phyloP scores from a whole-genome alignment of 2,888 invertebrate species.

The Coecobrya sp. region DNA sequence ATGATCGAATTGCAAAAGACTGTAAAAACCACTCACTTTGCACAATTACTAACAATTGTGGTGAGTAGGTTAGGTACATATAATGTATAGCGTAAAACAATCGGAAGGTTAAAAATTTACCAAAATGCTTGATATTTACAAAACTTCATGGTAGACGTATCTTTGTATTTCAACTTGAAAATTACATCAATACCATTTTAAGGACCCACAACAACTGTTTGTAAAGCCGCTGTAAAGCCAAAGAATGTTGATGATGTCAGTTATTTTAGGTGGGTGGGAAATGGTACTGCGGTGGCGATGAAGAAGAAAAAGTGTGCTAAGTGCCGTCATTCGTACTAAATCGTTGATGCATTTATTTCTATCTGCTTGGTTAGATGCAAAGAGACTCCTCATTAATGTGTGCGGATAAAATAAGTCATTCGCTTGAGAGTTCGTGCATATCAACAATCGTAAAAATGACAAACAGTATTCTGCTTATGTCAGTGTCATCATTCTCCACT shows the following conservation, averaged over 20 bases:
- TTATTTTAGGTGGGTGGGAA: constrained; percentile 27
- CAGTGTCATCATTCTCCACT: constrained; percentile 22
- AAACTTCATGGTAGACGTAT: background rate
- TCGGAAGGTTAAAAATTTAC: background rate
- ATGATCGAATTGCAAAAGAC: background rate
- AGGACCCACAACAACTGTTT: background rate
- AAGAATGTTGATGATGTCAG: constrained; percentile 34
- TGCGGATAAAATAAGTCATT: constrained; percentile 58
- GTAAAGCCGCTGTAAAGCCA: background rate
- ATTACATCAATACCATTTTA: background rate
- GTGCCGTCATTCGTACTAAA: constrained; percentile 26
- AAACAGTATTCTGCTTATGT: background rate
- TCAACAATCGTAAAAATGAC: constrained; percentile 19
- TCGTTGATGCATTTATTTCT: constrained; percentile 52
- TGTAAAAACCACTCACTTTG: background rate
- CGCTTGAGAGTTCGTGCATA: constrained; percentile 24
- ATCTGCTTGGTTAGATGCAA: constrained; percentile 45
- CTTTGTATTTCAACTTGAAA: background rate
- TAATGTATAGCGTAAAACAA: too few species aligned
- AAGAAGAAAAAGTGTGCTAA: constrained; percentile 63
- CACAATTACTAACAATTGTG: background rate
- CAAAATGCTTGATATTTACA: background rate
- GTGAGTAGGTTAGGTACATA: too few species aligned
- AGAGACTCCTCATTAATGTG: background rate
- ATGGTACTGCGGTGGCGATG: too few species aligned